Evolutionary conservation across 1,140 invertebrate species (phyloP), one percentile per base, ranked within the genome.

Genomic region (Hormaphis cornu): DNA sequence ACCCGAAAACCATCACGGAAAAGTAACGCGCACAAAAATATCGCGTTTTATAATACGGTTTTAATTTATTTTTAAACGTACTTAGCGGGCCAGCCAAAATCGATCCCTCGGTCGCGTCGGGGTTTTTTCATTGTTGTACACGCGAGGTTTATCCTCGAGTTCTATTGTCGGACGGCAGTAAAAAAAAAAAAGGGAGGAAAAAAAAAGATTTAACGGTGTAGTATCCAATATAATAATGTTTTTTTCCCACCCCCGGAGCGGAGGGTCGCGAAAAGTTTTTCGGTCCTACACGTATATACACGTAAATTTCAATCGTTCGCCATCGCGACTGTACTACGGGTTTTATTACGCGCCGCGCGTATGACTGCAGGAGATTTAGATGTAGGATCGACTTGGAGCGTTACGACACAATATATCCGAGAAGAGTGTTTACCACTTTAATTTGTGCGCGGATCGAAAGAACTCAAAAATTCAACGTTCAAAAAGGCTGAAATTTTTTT

Each of bases 61-160:
- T 61, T 61, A 22, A 44, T 61, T 61, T 61, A 40, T 61, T 28
- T 61, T 61, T 61, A 28, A 61, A 61, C 58, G 40, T 28, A 61
- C 58, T 61, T 44, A 44, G 58, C 40, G 20, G 24, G 24, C 22
- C 5, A 61, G 37, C 10, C 22, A n/a, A 61, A 44, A 61, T 61
- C 58, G 58, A 61, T 61, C 10, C 40, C 22, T 18, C 6, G 14
- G 35, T 42, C n/a, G 58, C 33, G n/a, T 37, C 22, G 58, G 26
- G 26, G 28, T 61, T 61, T 61, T 61, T 44, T 61, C 30, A 24
- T 46, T 44, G 58, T 46, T 28, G 58, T 61, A 26, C 10, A 59
- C 24, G 26, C 26, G 35, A 42, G n/a, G 35, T 59, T 59, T 44
- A 61, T 28, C 22, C 22, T 28, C n/a, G 56, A 42, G 37, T 61